phyloP scores from a whole-genome alignment of 2,113 vertebrate genomes.

The Chascanopsetta lugubris region DNA sequence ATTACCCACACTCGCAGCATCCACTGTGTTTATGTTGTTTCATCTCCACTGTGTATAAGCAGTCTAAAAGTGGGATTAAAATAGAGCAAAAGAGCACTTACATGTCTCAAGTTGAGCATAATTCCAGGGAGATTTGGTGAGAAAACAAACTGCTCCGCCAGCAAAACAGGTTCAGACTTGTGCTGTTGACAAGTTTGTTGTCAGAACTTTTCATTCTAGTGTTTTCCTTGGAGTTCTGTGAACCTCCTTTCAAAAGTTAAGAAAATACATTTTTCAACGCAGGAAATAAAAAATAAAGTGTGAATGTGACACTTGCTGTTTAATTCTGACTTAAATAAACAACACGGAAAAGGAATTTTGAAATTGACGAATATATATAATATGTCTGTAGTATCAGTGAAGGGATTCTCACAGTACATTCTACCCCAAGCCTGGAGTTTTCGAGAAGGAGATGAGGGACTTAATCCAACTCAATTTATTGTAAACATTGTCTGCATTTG shows the following conservation, averaged over 20 bases:
- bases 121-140: not conserved
- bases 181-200: not conserved
- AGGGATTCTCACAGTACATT: too few relatives aligned
- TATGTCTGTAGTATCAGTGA: not conserved
- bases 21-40: not conserved
- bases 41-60: not conserved
- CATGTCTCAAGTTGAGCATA: not conserved
- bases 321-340: not conserved
- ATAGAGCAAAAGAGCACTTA: not conserved
- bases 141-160: slow-evolving; percentile 3
- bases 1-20: not conserved
- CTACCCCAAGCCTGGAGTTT: too few relatives aligned
- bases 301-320: not conserved
- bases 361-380: too few relatives aligned
- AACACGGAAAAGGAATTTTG: too few relatives aligned
- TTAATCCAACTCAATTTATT: not conserved
- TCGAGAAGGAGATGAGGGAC: not conserved
- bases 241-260: not conserved
- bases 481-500: too few relatives aligned
- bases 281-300: not conserved
- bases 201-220: not conserved
- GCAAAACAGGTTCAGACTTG: not conserved
- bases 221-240: not conserved
- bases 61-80: slow-evolving; percentile 1
- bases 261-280: not conserved